Evolutionary conservation across 1,140 invertebrate genomes (phyloP).

Genomic region (Frieseomelitta varia): DNA sequence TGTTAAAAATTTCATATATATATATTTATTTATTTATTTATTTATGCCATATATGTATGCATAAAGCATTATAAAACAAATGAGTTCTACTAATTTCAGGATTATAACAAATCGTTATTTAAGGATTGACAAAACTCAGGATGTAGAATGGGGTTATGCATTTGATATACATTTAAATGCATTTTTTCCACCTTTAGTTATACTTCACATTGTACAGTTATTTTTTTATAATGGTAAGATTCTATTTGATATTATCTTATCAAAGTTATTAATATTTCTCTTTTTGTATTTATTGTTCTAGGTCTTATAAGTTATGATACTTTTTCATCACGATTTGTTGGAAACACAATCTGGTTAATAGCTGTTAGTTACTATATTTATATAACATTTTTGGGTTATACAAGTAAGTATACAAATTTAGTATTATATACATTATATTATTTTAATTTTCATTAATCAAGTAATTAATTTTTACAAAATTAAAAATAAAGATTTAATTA

Average conservation of each 20-base stretch:
- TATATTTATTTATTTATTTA: too few species aligned
- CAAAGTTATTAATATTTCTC: constrained; percentile 16
- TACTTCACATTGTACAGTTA: constrained; percentile 96
- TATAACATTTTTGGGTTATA: constrained; percentile 99
- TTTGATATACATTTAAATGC: constrained; percentile 99
- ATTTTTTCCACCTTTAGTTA: constrained; percentile 96
- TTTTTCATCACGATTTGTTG: constrained; percentile 91
- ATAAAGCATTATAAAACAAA: constrained; percentile 43
- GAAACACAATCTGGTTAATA: constrained; percentile 97
- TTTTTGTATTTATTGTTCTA: constrained; percentile 78
- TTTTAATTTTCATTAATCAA: neutral
- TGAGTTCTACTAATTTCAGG: constrained; percentile 83
- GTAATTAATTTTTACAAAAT: neutral
- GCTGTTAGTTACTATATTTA: constrained; percentile 97
- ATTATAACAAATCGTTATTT: constrained; percentile 94
- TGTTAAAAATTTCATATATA: neutral
- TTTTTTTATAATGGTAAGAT: constrained; percentile 93
- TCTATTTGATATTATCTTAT: constrained; percentile 8
- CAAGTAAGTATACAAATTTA: constrained; percentile 86
- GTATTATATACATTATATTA: neutral
- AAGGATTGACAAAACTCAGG: constrained; percentile 86
- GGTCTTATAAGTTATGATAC: constrained; percentile 89
- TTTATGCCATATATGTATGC: neutral
- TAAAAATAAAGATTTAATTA: neutral
- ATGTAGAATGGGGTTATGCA: constrained; percentile 99